phyloP scores from a whole-genome alignment of 2,888 invertebrate species.

The Linnaemya vulpina region DNA sequence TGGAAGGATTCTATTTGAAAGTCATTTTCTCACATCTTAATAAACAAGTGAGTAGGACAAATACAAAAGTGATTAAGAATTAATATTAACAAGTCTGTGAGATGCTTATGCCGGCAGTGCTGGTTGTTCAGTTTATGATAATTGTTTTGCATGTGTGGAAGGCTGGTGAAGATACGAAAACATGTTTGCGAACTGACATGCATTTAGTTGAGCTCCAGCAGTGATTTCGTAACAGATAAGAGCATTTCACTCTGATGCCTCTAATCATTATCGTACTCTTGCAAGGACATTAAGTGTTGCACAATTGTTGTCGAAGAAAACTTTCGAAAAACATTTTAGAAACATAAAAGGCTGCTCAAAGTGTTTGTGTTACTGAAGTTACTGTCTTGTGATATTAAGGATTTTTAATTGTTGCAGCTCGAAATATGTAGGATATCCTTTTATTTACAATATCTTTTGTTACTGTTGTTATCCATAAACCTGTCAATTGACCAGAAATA shows the following conservation, averaged over 20 bases:
- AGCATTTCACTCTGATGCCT: not conserved
- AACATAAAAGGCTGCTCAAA: not conserved
- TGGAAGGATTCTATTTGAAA: not conserved
- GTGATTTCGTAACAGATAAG: not conserved
- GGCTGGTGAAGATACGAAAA: not conserved
- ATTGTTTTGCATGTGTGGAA: not conserved
- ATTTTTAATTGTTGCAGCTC: not conserved
- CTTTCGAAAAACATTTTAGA: not conserved
- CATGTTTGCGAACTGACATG: not conserved
- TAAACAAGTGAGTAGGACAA: not conserved
- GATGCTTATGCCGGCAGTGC: not conserved
- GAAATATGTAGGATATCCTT: not conserved
- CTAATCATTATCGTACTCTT: not conserved
- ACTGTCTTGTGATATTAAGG: not conserved
- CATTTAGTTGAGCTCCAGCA: not conserved
- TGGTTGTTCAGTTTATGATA: not conserved
- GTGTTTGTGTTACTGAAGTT: not conserved
- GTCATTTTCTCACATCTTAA: constrained; percentile 1
- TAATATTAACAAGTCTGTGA: not conserved
- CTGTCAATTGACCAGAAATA: not conserved
- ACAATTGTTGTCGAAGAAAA: not conserved
- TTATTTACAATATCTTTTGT: not conserved
- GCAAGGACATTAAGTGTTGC: not conserved
- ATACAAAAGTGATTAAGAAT: not conserved
- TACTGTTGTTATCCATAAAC: not conserved